Evolutionary conservation across 2,113 vertebrate species (phyloP).

Genomic region (Megalops atlanticus): DNA sequence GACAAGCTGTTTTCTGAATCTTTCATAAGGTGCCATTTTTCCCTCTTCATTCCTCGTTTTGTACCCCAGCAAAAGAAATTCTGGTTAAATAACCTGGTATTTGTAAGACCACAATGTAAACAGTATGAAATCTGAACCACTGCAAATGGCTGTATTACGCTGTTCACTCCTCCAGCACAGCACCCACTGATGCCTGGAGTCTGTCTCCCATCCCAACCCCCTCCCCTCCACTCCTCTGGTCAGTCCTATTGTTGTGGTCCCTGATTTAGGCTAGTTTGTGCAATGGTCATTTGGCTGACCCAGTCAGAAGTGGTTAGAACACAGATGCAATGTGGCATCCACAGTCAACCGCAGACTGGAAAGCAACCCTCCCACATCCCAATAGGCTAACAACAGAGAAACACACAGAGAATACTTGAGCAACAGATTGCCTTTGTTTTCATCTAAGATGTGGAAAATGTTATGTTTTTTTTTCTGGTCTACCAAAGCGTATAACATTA

Average conservation of each 20-base stretch:
- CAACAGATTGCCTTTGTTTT: not conserved
- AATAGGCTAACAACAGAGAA: not conserved
- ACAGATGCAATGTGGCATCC: not conserved
- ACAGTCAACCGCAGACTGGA: not conserved
- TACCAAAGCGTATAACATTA: conserved; percentile 30
- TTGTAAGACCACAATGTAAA: no score
- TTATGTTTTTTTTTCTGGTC: conserved; percentile 26
- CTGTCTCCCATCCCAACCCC: not conserved
- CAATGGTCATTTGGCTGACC: not conserved
- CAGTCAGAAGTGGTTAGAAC: not conserved
- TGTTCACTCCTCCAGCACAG: no score
- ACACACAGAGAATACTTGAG: not conserved
- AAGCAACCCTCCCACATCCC: not conserved
- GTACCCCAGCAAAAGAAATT: no score
- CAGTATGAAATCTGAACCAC: no score
- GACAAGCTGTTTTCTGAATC: no score
- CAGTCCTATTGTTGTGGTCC: not conserved
- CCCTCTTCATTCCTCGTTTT: no score
- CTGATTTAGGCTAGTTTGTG: not conserved
- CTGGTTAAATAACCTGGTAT: no score
- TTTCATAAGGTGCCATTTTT: no score
- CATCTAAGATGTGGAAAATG: not conserved
- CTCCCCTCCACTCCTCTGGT: not conserved
- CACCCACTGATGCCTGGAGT: no score
- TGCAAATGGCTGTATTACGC: no score